Base-by-base conservation (phyloP, 2,888 invertebrate genomes). In the Melieria picta region DNA sequence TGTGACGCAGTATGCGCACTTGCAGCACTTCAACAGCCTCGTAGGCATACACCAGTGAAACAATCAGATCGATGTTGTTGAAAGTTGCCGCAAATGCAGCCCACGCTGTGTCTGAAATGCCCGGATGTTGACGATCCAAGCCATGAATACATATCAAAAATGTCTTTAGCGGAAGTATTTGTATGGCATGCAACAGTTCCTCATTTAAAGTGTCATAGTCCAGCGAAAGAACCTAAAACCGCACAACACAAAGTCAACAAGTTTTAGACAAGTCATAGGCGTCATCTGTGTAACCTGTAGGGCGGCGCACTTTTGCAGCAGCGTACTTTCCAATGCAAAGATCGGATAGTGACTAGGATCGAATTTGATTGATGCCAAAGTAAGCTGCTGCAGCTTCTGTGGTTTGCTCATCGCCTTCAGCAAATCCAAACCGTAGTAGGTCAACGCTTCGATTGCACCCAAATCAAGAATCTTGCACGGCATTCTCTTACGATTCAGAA, bases 291-390 rank as follows among this genome's bases (percentile, higher is more conserved):
- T 48, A n/a, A 89, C 89, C 85, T 89, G 89, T 75, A 92, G 85
- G 77, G 88, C 88, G 72, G 86, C 85, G 81, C 92, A 93, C 66
- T 89, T 88, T 76, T 88, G 87, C 77, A 93, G 89, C 74, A 90
- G 84, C 65, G 87, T 83, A 66, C 90, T 87, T 79, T 91, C 87
- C 77, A 87, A 77, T 69, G 81, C 88, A 73, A 85, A 83, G 66
- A 92, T 88, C 65, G 89, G 88, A 86, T 93, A 93, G 80, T 90
- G 89, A 79, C 90, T 90, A 71, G 93, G 91, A 88, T 93, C 91
- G 83, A 91, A 91, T 85, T 93, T 93, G 47, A 93, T 90, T 65
- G 92, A 92, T 76, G 93, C 92, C 78, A 93, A 86, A 78, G 92
- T 91, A 58, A 93, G 87, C 75, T 90, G 88, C 72, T 89, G 88